A percentile compares a stretch with the other conserved stretches of the same genome.
phyloP scores from a whole-genome alignment of 2,888 invertebrate genomes.

The Tenthredo scrophulariae region DNA sequence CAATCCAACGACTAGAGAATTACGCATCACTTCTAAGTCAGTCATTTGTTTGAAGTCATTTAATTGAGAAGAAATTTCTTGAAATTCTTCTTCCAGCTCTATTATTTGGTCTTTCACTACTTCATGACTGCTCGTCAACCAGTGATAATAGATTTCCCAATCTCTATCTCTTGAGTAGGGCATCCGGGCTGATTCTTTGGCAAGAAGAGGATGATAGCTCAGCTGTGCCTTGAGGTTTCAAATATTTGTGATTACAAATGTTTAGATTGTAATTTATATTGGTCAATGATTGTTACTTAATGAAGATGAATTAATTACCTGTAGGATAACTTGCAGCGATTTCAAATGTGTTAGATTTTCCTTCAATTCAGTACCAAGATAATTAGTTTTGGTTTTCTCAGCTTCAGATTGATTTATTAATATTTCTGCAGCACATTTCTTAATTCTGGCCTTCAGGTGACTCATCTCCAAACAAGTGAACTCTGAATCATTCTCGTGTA shows the following conservation, averaged over 20 bases:
- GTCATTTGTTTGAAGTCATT: slow-evolving; percentile 81
- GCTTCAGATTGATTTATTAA: not conserved
- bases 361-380: not conserved
- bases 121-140: slow-evolving; percentile 64
- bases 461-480: slow-evolving; percentile 23
- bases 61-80: slow-evolving; percentile 73
- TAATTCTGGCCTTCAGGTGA: slow-evolving; percentile 64
- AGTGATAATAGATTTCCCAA: slow-evolving; percentile 73
- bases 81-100: slow-evolving; percentile 63
- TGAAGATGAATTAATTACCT: slow-evolving; percentile 1
- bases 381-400: not conserved
- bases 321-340: not conserved
- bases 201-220: slow-evolving; percentile 32
- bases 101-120: slow-evolving; percentile 61
- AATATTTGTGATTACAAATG: slow-evolving; percentile 53
- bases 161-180: slow-evolving; percentile 65
- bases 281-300: not conserved
- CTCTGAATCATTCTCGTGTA: not conserved
- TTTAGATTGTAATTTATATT: not conserved
- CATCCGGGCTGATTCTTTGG: slow-evolving; percentile 59
- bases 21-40: slow-evolving; percentile 81
- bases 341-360: not conserved
- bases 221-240: slow-evolving; percentile 56
- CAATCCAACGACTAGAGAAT: slow-evolving; percentile 84
- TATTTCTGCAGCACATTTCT: slow-evolving; percentile 63